These are phyloP conservation scores for Amblyopsis rosae DNA, from an alignment of 2,113 vertebrate genomes.

Conservation along the genomic window DNA sequence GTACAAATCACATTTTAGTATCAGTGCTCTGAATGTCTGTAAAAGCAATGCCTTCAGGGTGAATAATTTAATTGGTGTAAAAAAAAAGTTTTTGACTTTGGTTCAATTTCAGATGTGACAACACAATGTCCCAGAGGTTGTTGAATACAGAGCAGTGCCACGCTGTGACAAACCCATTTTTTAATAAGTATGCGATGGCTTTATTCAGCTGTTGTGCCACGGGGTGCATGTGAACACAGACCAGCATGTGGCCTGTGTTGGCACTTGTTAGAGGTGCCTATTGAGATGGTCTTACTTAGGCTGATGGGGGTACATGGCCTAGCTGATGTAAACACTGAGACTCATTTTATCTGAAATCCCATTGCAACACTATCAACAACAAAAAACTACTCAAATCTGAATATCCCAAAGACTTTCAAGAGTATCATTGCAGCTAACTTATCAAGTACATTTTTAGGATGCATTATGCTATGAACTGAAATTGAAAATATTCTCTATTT, in stretches of 20 bases:
- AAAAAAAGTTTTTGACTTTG: neutral
- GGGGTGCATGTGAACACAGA: constrained; percentile 69
- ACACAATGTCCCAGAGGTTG: constrained; percentile 12
- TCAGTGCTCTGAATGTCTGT: neutral
- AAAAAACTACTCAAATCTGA: no score
- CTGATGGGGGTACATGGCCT: constrained; percentile 43
- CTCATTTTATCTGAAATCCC: no score
- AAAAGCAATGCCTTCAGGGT: neutral
- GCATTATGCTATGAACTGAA: no score
- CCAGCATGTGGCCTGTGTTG: constrained; percentile 70
- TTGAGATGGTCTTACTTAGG: constrained; percentile 56
- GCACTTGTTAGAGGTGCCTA: constrained; percentile 72
- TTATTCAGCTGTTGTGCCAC: constrained; percentile 69
- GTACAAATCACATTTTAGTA: constrained; percentile 5
- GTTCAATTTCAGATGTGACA: constrained; percentile 12
- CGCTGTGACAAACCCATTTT: constrained; percentile 60
- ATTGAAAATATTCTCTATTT: no score
- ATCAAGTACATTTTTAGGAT: no score
- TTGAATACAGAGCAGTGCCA: constrained; percentile 54
- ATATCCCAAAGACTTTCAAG: no score
- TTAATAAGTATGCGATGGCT: constrained; percentile 70
- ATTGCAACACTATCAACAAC: no score
- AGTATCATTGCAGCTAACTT: no score
- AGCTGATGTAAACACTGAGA: no score
- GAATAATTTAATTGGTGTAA: constrained; percentile 4